Conservation (phyloP, 2,113 vertebrate species). For the Rhabdomys dilectus region DNA sequence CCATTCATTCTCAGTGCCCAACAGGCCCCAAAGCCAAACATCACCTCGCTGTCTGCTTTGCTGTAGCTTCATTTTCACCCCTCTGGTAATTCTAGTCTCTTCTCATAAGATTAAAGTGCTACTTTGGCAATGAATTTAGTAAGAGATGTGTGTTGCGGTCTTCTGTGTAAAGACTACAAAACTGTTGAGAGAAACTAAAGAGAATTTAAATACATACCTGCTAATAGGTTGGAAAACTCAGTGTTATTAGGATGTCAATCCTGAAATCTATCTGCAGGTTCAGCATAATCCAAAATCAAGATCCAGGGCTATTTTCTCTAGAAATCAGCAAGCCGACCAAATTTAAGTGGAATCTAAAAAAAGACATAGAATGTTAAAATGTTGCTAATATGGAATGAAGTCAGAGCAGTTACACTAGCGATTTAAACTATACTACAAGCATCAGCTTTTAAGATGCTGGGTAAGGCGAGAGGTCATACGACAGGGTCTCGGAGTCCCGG, state of each 20-base stretch:
- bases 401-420: background rate
- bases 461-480: background rate
- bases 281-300: background rate
- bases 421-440: background rate
- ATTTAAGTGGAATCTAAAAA: conserved; percentile 36
- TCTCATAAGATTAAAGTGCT: conserved; percentile 52
- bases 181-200: conserved; percentile 17
- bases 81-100: background rate
- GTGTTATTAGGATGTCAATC: background rate
- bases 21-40: background rate
- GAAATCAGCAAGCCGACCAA: conserved; percentile 6
- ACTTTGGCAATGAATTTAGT: conserved; percentile 26
- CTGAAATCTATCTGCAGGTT: background rate
- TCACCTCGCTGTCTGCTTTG: background rate
- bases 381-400: conserved; percentile 26
- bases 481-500: background rate
- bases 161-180: background rate
- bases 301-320: background rate
- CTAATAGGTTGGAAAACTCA: background rate
- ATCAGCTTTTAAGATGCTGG: background rate
- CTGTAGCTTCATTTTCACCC: background rate
- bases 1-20: background rate
- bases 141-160: background rate
- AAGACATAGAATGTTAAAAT: background rate
- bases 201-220: conserved; percentile 18